Evolutionary conservation across 2,888 invertebrate species (phyloP).

Genomic region (Spodoptera littoralis): DNA sequence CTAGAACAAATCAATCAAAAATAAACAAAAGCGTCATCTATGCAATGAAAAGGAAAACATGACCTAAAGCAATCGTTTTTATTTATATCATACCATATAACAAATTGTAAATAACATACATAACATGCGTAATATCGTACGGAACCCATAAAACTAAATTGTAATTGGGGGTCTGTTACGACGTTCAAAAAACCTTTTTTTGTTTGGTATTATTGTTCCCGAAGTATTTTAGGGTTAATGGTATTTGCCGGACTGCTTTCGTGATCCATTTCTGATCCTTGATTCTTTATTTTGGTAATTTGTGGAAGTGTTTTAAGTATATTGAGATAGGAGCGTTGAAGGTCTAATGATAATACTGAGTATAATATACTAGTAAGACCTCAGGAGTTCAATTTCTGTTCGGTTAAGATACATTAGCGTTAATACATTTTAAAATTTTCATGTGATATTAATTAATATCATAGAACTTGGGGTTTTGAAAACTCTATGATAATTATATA

Average conservation of each 20-base stretch:
- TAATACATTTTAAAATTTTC: too few species aligned
- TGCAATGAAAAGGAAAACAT: background rate
- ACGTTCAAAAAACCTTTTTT: slow-evolving; percentile 42
- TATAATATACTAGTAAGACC: too few species aligned
- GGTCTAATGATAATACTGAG: too few species aligned
- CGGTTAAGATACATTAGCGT: too few species aligned
- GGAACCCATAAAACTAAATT: slow-evolving; percentile 51
- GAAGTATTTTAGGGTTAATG: slow-evolving; percentile 42
- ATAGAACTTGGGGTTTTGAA: too few species aligned
- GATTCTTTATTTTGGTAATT: background rate
- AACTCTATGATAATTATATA: too few species aligned
- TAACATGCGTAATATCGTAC: slow-evolving; percentile 46
- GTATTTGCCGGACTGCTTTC: slow-evolving; percentile 36
- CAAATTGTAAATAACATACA: slow-evolving; percentile 33
- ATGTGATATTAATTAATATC: too few species aligned
- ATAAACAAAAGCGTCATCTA: background rate
- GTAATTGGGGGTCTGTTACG: slow-evolving; percentile 45
- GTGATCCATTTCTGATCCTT: slow-evolving; percentile 25
- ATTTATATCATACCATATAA: slow-evolving; percentile 37
- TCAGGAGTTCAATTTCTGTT: too few species aligned
- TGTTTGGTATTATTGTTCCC: slow-evolving; percentile 21
- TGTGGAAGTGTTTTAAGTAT: too few species aligned
- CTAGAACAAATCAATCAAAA: too few species aligned
- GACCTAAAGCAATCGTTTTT: slow-evolving; percentile 19
- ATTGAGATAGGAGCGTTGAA: too few species aligned